phyloP scores from a whole-genome alignment of 1,140 invertebrate species.

The Alviniconcha marisindica region DNA sequence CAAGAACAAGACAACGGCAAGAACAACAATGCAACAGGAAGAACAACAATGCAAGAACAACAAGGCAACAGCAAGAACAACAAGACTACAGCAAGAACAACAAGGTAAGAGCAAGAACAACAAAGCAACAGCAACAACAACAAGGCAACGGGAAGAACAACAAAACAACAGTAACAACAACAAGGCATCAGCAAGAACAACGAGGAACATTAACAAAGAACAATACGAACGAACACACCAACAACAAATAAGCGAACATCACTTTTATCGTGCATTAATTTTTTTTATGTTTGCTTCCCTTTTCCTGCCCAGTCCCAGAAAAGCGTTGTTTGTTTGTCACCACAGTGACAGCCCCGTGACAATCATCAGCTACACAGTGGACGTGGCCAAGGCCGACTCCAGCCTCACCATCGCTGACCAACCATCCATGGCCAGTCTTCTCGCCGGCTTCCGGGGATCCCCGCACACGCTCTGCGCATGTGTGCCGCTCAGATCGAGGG shows the following conservation, averaged over 20 bases:
- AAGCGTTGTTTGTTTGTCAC: neutral
- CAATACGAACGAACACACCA: neutral
- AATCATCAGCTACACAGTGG: neutral
- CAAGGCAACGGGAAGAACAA: too few relatives aligned
- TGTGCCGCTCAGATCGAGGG: constrained; percentile 11
- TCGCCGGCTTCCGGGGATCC: neutral
- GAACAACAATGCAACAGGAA: too few relatives aligned
- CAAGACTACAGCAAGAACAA: too few relatives aligned
- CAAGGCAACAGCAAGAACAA: too few relatives aligned
- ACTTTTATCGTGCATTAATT: too few relatives aligned
- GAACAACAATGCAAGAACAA: too few relatives aligned
- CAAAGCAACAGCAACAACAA: too few relatives aligned
- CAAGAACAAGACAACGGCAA: too few relatives aligned
- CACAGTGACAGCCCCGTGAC: neutral
- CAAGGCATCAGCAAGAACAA: neutral
- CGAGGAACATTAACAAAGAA: neutral
- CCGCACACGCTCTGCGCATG: constrained; percentile 18
- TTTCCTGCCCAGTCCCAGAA: too few relatives aligned
- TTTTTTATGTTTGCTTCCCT: too few relatives aligned
- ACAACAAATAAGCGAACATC: neutral
- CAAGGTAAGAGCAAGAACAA: too few relatives aligned
- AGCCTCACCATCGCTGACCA: constrained; percentile 2
- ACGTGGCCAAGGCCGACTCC: constrained; percentile 1
- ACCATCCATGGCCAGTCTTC: neutral
- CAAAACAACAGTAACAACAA: neutral